A percentile compares a stretch with the other conserved stretches of the same genome.
Evolutionary conservation across 2,113 vertebrate species (phyloP).

Genomic region (Chelonoidis abingdonii): DNA sequence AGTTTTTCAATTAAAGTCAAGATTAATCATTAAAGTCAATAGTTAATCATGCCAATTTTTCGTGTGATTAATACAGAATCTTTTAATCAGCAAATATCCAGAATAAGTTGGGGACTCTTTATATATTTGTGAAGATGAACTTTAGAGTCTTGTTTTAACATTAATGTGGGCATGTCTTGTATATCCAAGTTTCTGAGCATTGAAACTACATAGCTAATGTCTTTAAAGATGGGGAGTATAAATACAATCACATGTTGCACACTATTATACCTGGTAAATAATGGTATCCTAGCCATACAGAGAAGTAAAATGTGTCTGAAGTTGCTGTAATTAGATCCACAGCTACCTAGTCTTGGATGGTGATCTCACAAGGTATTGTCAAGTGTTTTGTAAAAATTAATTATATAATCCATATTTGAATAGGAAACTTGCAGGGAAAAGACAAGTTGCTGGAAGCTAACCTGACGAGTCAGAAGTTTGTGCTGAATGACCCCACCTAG

Average conservation of each 20-base stretch:
- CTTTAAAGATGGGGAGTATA: not conserved
- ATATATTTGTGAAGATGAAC: accelerated
- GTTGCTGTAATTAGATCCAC: not conserved
- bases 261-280: not conserved
- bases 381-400: too few species aligned
- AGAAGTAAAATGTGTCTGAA: accelerated
- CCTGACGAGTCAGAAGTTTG: not conserved
- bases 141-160: not conserved
- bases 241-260: not conserved
- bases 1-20: not conserved
- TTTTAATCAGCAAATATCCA: too few species aligned
- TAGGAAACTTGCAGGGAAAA: accelerated
- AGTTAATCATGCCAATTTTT: not conserved
- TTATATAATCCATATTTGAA: too few species aligned
- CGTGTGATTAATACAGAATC: accelerated
- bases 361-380: not conserved
- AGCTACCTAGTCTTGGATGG: not conserved
- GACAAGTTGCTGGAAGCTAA: not conserved
- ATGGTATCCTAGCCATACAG: accelerated
- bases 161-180: accelerated
- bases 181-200: accelerated
- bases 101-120: not conserved
- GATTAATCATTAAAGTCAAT: not conserved
- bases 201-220: accelerated
- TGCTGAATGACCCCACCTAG: not conserved